Percentiles rank a stretch among this genome's conserved stretches.
These are phyloP conservation scores for Ophioninae sp. DNA, from an alignment of 2,888 invertebrate species.

Conservation along the genomic window DNA sequence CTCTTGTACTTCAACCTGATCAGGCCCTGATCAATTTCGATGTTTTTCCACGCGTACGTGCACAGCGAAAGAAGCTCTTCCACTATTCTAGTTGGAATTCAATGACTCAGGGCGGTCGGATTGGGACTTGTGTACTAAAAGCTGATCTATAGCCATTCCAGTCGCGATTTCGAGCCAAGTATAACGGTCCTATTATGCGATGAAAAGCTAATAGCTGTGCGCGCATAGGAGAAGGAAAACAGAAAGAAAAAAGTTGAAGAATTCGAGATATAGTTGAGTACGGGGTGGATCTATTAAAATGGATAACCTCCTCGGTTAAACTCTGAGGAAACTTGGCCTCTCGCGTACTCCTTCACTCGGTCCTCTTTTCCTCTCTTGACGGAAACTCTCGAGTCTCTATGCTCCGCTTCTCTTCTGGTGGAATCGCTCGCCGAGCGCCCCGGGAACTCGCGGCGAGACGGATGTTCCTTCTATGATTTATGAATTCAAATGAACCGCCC, in stretches of 20 bases:
- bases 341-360: conserved; percentile 21
- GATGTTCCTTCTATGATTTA: conserved; percentile 62
- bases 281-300: conserved; percentile 60
- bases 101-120: conserved; percentile 58
- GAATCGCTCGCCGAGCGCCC: neutral
- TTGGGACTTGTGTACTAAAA: conserved; percentile 4
- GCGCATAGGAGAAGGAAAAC: conserved; percentile 12
- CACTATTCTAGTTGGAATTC: conserved; percentile 53
- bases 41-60: conserved; percentile 10
- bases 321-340: conserved; percentile 57
- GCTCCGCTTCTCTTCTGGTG: conserved; percentile 11
- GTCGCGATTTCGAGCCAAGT: conserved; percentile 42
- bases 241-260: conserved; percentile 16
- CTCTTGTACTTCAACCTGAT: too few relatives aligned
- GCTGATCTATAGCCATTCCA: conserved; percentile 43
- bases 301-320: conserved; percentile 64
- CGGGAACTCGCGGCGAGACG: conserved; percentile 40
- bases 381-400: conserved; percentile 22
- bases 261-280: conserved; percentile 38
- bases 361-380: conserved; percentile 15
- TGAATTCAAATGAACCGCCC: conserved; percentile 62
- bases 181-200: conserved; percentile 41
- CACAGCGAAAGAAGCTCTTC: conserved; percentile 7
- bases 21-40: neutral
- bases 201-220: conserved; percentile 56